These are phyloP conservation scores for Odontesthes bonariensis DNA, from an alignment of 2,113 vertebrate species.

Conservation along the genomic window DNA sequence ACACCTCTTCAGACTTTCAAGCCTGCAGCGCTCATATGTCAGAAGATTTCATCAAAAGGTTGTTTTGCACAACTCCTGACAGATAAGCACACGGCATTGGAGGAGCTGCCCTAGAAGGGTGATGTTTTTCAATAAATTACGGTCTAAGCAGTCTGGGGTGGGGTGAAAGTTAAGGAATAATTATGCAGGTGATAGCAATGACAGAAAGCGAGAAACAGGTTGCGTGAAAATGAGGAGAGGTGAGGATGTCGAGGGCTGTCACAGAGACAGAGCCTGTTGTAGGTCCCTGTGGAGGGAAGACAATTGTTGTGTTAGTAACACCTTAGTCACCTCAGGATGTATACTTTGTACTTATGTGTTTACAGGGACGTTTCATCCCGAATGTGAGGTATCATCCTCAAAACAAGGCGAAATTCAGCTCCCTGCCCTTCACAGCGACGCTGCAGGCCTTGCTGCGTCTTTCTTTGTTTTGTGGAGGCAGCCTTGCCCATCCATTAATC, in stretches of 20 bases:
- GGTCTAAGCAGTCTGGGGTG: constrained; percentile 19
- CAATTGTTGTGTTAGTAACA: constrained; percentile 76
- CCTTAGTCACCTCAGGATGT: constrained; percentile 72
- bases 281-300: constrained; percentile 63
- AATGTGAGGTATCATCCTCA: constrained; percentile 52
- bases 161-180: constrained; percentile 68
- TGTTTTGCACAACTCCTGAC: constrained; percentile 57
- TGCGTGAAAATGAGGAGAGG: constrained; percentile 76
- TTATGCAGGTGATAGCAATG: constrained; percentile 69
- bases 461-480: constrained; percentile 74
- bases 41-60: constrained; percentile 67
- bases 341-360: constrained; percentile 59
- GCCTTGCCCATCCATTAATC: constrained; percentile 76
- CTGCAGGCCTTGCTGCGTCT: constrained; percentile 39
- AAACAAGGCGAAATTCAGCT: constrained; percentile 51
- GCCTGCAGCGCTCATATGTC: constrained; percentile 39
- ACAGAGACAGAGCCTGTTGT: constrained; percentile 53
- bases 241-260: constrained; percentile 69
- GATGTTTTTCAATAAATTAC: constrained; percentile 51
- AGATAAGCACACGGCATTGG: constrained; percentile 21
- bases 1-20: background rate
- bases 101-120: constrained; percentile 42
- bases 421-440: constrained; percentile 26
- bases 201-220: constrained; percentile 74
- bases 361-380: constrained; percentile 62